A percentile compares a stretch with the other conserved stretches of the same genome.
These are phyloP conservation scores for Eudasyphora cyanicolor DNA, from an alignment of 2,888 invertebrate species.

Conservation along the genomic window DNA sequence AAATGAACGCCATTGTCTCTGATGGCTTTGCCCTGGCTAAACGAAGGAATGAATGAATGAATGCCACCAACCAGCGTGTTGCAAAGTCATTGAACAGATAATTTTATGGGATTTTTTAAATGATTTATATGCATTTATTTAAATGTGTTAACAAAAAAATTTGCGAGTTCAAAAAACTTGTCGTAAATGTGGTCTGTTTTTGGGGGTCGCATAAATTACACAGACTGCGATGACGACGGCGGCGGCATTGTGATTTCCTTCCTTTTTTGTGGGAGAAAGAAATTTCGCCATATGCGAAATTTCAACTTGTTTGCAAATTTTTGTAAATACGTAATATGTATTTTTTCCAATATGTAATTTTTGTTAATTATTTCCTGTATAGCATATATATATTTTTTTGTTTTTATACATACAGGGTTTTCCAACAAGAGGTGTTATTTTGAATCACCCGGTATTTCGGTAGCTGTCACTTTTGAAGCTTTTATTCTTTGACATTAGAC, in stretches of 20 bases:
- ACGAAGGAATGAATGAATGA: background rate
- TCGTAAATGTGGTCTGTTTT: conserved; percentile 13
- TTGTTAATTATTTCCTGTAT: background rate
- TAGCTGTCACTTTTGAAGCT: too few species aligned
- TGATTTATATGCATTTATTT: conserved; percentile 44
- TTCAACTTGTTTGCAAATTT: background rate
- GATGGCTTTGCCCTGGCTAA: background rate
- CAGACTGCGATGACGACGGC: too few species aligned
- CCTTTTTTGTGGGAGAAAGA: background rate
- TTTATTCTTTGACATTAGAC: too few species aligned
- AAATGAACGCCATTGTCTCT: conserved; percentile 22
- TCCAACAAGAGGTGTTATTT: too few species aligned
- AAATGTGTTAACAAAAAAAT: conserved; percentile 31
- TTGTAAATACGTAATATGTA: background rate
- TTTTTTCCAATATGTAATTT: background rate
- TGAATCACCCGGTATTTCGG: too few species aligned
- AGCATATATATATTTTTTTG: too few species aligned
- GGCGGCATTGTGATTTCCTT: background rate
- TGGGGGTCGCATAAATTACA: conserved; percentile 1
- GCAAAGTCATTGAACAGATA: conserved; percentile 61
- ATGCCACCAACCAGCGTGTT: conserved; percentile 1
- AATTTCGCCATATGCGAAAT: background rate
- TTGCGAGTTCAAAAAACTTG: conserved; percentile 54
- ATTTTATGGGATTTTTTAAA: conserved; percentile 45
- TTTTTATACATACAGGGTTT: too few species aligned